These are phyloP conservation scores for Shinisaurus crocodilurus DNA, from an alignment of 2,113 vertebrate genomes.

Conservation along the genomic window DNA sequence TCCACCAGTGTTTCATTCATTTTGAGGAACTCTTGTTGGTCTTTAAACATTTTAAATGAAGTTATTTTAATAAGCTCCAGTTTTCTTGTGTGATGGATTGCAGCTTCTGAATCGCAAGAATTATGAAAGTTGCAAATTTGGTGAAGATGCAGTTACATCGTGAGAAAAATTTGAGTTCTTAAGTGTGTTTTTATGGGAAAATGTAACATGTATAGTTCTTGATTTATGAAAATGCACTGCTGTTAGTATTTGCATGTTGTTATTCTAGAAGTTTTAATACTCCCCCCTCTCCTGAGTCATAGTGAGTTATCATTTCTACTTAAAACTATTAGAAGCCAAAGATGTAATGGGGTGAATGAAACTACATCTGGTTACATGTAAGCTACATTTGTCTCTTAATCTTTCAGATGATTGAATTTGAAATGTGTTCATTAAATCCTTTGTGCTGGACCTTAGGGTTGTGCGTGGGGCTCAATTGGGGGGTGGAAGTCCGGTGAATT, in stretches of 20 bases:
- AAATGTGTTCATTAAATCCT: not conserved
- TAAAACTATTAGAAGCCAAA: not conserved
- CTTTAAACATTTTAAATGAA: not conserved
- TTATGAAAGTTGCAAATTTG: slow-evolving; percentile 10
- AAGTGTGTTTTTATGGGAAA: not conserved
- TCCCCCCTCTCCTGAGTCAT: not conserved
- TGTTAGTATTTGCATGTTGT: not conserved
- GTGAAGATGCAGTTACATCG: not conserved
- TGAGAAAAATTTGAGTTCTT: not conserved
- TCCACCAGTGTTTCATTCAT: not conserved
- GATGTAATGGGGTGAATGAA: slow-evolving; percentile 2
- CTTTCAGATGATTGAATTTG: slow-evolving; percentile 18
- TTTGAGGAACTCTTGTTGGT: not conserved
- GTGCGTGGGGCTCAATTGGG: too few relatives aligned
- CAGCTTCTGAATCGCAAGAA: slow-evolving; percentile 7
- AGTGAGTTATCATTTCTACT: not conserved
- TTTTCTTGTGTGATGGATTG: not conserved
- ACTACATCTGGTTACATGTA: not conserved
- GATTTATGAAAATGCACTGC: not conserved
- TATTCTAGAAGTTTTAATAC: not conserved
- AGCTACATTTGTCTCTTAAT: not conserved
- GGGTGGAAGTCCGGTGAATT: too few relatives aligned
- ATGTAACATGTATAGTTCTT: not conserved
- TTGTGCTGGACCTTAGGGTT: too few relatives aligned
- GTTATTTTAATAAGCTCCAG: not conserved